Percentiles rank a stretch among this genome's conserved stretches.
phyloP scores from a whole-genome alignment of 2,113 vertebrate genomes.

The Hyperopisus bebe region DNA sequence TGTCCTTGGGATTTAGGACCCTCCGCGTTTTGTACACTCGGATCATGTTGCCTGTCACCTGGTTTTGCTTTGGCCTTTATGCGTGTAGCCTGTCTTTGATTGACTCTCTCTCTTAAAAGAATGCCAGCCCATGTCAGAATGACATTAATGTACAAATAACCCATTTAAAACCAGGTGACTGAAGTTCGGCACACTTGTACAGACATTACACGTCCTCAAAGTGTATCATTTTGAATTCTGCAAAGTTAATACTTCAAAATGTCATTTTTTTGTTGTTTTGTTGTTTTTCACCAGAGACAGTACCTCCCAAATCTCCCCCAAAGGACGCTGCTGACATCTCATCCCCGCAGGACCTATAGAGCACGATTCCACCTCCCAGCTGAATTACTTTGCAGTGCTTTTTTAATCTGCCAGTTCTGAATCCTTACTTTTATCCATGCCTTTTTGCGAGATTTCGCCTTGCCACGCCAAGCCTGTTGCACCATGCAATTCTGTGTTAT shows the following conservation, averaged over 20 bases:
- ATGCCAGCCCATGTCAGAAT: neutral
- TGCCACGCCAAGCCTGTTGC: neutral
- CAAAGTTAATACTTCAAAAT: neutral
- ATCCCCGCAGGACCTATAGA: neutral
- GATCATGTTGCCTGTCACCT: neutral
- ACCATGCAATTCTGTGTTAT: neutral
- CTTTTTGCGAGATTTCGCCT: neutral
- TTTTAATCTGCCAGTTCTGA: neutral
- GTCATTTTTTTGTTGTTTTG: neutral
- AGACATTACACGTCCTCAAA: neutral
- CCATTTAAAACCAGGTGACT: neutral
- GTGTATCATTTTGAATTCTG: neutral
- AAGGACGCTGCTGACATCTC: neutral
- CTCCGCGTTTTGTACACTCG: neutral
- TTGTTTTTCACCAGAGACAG: neutral
- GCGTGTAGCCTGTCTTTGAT: neutral
- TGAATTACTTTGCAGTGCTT: neutral
- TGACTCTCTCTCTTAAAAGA: neutral
- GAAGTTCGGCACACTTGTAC: neutral
- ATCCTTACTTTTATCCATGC: neutral
- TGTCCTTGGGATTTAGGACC: neutral
- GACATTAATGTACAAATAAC: neutral
- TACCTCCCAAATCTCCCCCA: neutral
- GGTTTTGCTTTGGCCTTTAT: neutral
- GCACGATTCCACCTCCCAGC: neutral